phyloP scores from a whole-genome alignment of 2,797 vertebrate genomes.

The Prionace glauca region DNA sequence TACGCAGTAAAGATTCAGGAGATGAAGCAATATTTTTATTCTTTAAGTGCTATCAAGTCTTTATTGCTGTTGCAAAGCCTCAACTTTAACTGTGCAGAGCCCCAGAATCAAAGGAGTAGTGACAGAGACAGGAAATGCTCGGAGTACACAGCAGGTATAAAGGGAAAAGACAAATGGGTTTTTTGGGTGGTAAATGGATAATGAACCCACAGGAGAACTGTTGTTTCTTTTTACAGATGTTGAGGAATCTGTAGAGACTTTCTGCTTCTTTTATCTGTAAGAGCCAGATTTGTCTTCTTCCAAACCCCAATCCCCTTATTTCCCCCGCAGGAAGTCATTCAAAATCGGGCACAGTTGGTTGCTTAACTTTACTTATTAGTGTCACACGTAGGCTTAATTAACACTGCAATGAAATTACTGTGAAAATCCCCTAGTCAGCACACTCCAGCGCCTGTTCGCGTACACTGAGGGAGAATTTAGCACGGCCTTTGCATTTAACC shows the following conservation, averaged over 20 bases:
- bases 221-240: background rate
- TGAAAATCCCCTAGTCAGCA: too few species aligned
- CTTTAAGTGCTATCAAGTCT: background rate
- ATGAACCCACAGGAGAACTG: background rate
- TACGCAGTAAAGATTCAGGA: background rate
- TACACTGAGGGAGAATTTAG: too few species aligned
- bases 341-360: background rate
- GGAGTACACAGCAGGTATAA: background rate
- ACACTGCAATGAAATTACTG: too few species aligned
- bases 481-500: too few species aligned
- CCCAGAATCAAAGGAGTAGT: background rate
- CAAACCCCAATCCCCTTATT: background rate
- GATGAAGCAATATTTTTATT: background rate
- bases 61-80: background rate
- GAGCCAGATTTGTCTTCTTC: background rate
- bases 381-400: too few species aligned
- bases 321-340: background rate
- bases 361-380: too few species aligned
- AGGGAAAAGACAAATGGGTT: background rate
- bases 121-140: background rate
- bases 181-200: background rate
- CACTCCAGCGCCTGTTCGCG: too few species aligned
- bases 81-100: background rate
- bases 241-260: background rate
- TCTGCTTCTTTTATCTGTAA: background rate